Evolutionary conservation across 2,888 invertebrate genomes (phyloP), one percentile per base, ranked within the genome.

Genomic region (Dicyrtoma fusca): DNA sequence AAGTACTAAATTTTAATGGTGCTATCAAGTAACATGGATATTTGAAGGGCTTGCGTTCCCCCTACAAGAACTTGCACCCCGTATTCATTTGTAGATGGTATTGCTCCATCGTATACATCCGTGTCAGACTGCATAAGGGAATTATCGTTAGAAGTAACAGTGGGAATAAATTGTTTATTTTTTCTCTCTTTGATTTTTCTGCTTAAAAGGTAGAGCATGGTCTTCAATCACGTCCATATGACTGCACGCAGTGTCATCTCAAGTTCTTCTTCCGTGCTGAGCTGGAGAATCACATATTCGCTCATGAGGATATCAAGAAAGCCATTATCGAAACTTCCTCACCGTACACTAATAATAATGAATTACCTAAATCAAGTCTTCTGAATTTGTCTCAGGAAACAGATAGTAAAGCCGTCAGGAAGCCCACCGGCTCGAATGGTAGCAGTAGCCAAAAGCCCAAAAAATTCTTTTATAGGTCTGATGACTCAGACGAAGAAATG

Each of bases 201-300:
- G n/a, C 49, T 11, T 49, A 17, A 17, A 49, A 49, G 14, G 49
- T 17, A 6, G 17, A 91, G 77, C 95, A 96, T 82, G 92, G 94
- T 0, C 84, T 90, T 1, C 89, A 91, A 13, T 89, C 91, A 1
- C 87, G 92, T 21, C 94, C 93, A 0, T 95, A 95, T 83, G 92
- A 92, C 82, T 97, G 96, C 82, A 87, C 87, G 13, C 87, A 90
- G 17, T 96, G 96, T 82, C 89, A 89, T 0, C 88, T 92, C 76
- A 92, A 91, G 80, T 97, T 94, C 85, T 95, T 93, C 85, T 96
- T 96, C 86, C 88, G 92, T 44, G 91, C 94, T 0, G 95, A 97
- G 83, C 84, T 96, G 3, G 94, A 95, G 81, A 95, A 96, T 83
- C 97, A 97, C 83, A 82, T 83, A 71, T 82, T 82, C 49, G 80